These are phyloP conservation scores for Epinephelus awoara DNA, from an alignment of 2,797 vertebrate genomes.

Conservation along the genomic window DNA sequence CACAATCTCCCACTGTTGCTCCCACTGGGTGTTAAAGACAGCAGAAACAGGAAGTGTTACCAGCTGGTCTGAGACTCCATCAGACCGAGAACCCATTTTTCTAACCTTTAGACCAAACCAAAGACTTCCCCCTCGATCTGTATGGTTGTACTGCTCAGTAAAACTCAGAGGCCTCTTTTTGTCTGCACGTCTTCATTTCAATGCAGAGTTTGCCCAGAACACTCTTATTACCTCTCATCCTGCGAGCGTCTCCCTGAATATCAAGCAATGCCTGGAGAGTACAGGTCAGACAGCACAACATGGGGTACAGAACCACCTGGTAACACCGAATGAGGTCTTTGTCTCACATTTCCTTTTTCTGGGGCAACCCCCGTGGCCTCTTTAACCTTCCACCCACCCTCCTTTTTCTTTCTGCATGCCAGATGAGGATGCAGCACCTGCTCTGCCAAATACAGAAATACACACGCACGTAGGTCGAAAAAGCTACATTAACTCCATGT, in stretches of 20 bases:
- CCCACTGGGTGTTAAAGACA: not conserved
- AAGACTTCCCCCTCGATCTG: not conserved
- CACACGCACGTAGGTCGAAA: constrained; percentile 22
- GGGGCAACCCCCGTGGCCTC: not conserved
- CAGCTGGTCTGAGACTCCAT: not conserved
- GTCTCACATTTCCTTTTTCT: constrained; percentile 5
- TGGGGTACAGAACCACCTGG: not conserved
- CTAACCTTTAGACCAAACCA: constrained; percentile 10
- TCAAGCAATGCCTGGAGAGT: constrained; percentile 8
- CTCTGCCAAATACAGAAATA: not conserved
- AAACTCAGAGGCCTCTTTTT: not conserved
- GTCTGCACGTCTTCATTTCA: constrained; percentile 22
- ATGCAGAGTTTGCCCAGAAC: not conserved
- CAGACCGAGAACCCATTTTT: not conserved
- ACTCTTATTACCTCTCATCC: constrained; percentile 46
- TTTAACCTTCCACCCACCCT: constrained; percentile 1
- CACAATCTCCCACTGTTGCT: not conserved
- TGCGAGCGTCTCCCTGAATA: constrained; percentile 21
- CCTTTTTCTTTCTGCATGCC: not conserved
- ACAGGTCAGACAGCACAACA: constrained; percentile 30
- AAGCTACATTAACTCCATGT: constrained; percentile 45
- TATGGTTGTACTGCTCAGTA: not conserved
- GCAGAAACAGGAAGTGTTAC: not conserved
- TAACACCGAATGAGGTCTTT: not conserved
- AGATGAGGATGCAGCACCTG: constrained; percentile 27